phyloP scores from a whole-genome alignment of 2,888 invertebrate genomes.

The Phyllotreta cruciferae region DNA sequence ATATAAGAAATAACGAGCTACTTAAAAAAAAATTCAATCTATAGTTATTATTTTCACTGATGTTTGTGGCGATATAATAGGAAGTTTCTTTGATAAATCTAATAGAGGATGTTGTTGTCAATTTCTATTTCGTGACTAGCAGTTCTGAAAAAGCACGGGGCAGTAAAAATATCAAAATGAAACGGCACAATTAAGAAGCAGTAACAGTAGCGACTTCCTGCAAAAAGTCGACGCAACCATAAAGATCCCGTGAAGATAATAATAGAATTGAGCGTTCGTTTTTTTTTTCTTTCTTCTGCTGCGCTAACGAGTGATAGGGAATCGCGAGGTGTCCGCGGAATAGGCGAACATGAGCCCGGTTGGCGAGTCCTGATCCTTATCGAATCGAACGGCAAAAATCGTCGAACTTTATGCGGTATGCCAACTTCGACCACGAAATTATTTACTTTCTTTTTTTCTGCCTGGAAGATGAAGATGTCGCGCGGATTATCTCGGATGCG shows the following conservation, averaged over 20 bases:
- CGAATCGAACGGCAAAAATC: slow-evolving; percentile 29
- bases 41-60: no score
- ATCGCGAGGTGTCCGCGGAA: slow-evolving; percentile 39
- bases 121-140: neutral
- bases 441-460: slow-evolving; percentile 4
- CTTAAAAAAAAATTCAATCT: no score
- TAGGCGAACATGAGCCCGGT: slow-evolving; percentile 35
- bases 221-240: slow-evolving; percentile 33
- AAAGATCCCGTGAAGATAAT: slow-evolving; percentile 37
- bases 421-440: slow-evolving; percentile 19
- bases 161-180: slow-evolving; percentile 11
- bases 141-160: neutral
- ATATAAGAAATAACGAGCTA: no score
- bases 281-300: slow-evolving; percentile 22
- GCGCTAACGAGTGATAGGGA: slow-evolving; percentile 40
- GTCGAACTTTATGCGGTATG: slow-evolving; percentile 34
- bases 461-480: slow-evolving; percentile 15
- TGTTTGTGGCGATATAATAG: no score
- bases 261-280: slow-evolving; percentile 41
- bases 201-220: slow-evolving; percentile 29
- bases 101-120: no score
- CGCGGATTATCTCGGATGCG: slow-evolving; percentile 10
- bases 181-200: slow-evolving; percentile 1
- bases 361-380: slow-evolving; percentile 34
- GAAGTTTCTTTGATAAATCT: no score